Evolutionary conservation across 2,888 invertebrate genomes (phyloP), one percentile per base, ranked within the genome.

Genomic region (Melanargia galathea): DNA sequence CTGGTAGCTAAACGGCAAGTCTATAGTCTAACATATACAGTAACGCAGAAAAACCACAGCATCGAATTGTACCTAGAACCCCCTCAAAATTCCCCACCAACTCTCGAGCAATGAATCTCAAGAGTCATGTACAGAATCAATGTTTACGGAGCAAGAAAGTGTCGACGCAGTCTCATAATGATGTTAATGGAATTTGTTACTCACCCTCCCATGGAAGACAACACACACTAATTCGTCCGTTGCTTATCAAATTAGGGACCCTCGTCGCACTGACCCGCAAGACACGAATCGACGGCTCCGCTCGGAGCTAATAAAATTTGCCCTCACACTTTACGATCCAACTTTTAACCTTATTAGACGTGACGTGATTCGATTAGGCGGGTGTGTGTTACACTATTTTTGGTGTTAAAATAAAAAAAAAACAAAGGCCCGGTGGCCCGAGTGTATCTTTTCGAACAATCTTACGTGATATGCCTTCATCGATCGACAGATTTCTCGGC

Each of bases 231-330:
- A 71, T 71, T 70, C 64, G 58, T 52, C 58, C 54, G 63, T 65
- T 69, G 66, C 66, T 73, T 71, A 73, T 73, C 68, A 63, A 73
- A 73, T 73, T 70, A 73, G 24, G 52, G 63, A 68, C 73, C 72
- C 70, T 66, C 68, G 60, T 71, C 67, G 65, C 65, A 58, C 51
- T 68, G 72, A 69, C 67, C 72, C 71, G 63, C 69, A 60, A 67
- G 67, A 72, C 66, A 60, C 71, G 72, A 62, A 68, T 66, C 64
- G 71, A 72, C 69, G 66, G 58, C 64, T 66, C 57, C 56, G 58
- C 56, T 56, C 64, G 60, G 59, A 60, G 46, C 51, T 67, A 64
- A 67, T 65, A 62, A 67, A 67, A 65, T 67, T 57, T 63, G 61
- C 58, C 61, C 60, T 43, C 60, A 56, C 56, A 51, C 56, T 64